Conservation (phyloP, 53 echinoderm and acorn worm species). For the Apostichopus leukothele region DNA sequence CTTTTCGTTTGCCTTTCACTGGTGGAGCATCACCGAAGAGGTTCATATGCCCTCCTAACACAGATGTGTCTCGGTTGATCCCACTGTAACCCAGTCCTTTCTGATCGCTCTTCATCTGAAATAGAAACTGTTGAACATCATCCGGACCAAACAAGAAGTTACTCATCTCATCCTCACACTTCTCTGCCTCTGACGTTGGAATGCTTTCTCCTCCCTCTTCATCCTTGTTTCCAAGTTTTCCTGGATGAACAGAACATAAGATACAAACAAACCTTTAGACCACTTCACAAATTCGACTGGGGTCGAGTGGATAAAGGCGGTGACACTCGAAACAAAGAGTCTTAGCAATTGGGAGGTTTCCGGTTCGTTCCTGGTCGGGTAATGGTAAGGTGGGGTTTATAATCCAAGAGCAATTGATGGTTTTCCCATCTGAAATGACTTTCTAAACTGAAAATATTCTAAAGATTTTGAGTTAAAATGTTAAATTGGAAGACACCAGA, state of each 20-base stretch:
- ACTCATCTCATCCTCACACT: neutral
- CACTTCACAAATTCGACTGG: too few relatives aligned
- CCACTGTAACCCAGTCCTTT: conserved; percentile 92
- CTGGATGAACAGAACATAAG: neutral
- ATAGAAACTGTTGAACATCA: conserved; percentile 73
- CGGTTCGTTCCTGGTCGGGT: too few relatives aligned
- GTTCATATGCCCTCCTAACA: conserved; percentile 73
- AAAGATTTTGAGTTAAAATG: too few relatives aligned
- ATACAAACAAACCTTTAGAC: too few relatives aligned
- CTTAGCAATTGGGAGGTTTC: too few relatives aligned
- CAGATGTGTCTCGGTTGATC: conserved; percentile 65
- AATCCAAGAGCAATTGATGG: too few relatives aligned
- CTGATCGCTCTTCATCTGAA: conserved; percentile 72
- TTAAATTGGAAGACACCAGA: too few relatives aligned
- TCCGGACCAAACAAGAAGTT: conserved; percentile 84
- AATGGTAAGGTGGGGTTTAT: too few relatives aligned
- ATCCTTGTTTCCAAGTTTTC: neutral
- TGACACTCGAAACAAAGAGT: too few relatives aligned
- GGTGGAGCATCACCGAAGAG: conserved; percentile 60
- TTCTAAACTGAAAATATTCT: too few relatives aligned
- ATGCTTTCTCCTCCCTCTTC: neutral
- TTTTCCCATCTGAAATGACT: too few relatives aligned
- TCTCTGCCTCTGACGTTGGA: neutral
- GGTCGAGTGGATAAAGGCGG: too few relatives aligned
- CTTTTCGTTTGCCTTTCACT: conserved; percentile 54